Base-by-base conservation (phyloP, 2,888 invertebrate species). In the Calliopum simillimum region DNA sequence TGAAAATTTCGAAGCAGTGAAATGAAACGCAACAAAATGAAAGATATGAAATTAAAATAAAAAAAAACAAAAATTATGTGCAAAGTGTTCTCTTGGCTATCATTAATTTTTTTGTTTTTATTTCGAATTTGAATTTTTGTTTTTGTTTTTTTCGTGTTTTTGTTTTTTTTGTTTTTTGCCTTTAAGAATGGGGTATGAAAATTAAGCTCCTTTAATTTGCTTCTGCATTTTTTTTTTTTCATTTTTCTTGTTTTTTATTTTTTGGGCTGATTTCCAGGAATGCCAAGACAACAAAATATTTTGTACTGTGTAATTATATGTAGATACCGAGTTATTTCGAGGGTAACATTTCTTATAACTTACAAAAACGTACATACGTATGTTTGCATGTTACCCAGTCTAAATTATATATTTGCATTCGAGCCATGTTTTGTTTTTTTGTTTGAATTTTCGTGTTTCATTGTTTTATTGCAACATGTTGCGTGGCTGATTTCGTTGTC, bases 61-160 rank as follows among this genome's bases (percentile, higher is more conserved):
- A 8, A 25, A 41, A 55, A 53, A 55, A 65, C 55, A 46, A 63
- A 63, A 33, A 47, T 58, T 51, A 68, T 58, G 67, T 49, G 68
- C 53, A 68, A 68, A 68, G 55, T 55, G 59, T 59, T 59, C 68
- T 53, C 59, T 55, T 21, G 51, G 13, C 68, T 46, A 53, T 68
- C 68, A 62, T 68, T 62, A 68, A 59, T 51, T 23, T 51, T 16
- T 61, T 61, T n/a, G 44, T 43, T 41, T 46, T 43, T 51, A 51
- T 51, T 19, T 33, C 33, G 33, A 33, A 33, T 33, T 33, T 33
- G 33, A 33, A 33, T 43, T 21, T 25, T 51, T 53, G 16, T 53
- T 21, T 16, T 19, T 65, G 3, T 46, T 43, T 51, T n/a, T 51
- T 19, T 33, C 33, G 33, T 8, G 8, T 33, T 33, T 33, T 5